These are phyloP conservation scores for Onchidella celtica DNA, from an alignment of 2,888 invertebrate species.

Conservation along the genomic window DNA sequence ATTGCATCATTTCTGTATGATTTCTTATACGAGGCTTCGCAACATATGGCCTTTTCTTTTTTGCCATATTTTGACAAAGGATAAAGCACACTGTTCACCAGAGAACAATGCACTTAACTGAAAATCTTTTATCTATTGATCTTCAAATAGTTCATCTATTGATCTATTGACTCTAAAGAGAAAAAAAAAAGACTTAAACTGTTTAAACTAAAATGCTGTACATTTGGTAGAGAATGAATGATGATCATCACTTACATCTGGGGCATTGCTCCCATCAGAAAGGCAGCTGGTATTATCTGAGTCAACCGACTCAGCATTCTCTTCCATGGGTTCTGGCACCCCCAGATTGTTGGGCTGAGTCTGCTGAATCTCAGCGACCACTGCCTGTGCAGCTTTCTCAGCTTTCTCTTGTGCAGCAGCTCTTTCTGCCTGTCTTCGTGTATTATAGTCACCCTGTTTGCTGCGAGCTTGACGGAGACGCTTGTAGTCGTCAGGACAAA, in stretches of 20 bases:
- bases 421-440: constrained; percentile 36
- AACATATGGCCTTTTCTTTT: too few species aligned
- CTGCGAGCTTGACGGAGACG: constrained; percentile 85
- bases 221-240: too few species aligned
- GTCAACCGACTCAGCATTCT: constrained; percentile 32
- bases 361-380: constrained; percentile 1
- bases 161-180: too few species aligned
- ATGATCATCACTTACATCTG: constrained; percentile 47
- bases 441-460: constrained; percentile 47
- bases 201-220: too few species aligned
- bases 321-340: not conserved
- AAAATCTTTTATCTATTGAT: too few species aligned
- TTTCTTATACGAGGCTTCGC: too few species aligned
- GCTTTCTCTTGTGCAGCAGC: constrained; percentile 16
- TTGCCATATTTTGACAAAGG: too few species aligned
- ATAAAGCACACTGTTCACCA: too few species aligned
- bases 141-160: too few species aligned
- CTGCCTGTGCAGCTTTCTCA: constrained; percentile 16
- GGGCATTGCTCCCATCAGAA: constrained; percentile 34
- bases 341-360: not conserved
- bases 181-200: too few species aligned
- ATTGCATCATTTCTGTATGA: too few species aligned
- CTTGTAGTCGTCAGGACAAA: constrained; percentile 94
- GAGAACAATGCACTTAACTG: too few species aligned
- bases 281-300: constrained; percentile 37